Percentiles rank a stretch among this genome's conserved stretches.
These are phyloP conservation scores for Pimephales promelas DNA, from an alignment of 2,113 vertebrate genomes.

Conservation along the genomic window DNA sequence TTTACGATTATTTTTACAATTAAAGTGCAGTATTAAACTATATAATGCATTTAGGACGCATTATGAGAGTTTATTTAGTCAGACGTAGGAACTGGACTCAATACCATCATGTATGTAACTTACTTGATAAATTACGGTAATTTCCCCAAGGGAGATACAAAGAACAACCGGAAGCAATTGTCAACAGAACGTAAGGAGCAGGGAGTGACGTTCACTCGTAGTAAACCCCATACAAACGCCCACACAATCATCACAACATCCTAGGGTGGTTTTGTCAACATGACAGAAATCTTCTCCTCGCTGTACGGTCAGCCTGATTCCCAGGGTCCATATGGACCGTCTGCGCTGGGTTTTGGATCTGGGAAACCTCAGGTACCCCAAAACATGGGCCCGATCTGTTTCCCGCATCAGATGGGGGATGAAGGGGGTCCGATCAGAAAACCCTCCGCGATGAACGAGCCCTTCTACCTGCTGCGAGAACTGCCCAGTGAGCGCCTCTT, in stretches of 20 bases:
- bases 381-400: conserved; percentile 73
- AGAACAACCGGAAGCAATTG: conserved; percentile 30
- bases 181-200: neutral
- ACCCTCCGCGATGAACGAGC: conserved; percentile 81
- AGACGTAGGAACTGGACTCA: neutral
- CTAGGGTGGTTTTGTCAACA: conserved; percentile 37
- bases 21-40: too few species aligned
- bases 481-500: conserved; percentile 77
- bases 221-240: neutral
- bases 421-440: conserved; percentile 82
- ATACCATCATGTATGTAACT: neutral
- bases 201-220: neutral
- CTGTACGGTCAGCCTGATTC: conserved; percentile 85
- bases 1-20: neutral
- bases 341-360: conserved; percentile 81
- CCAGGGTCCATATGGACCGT: conserved; percentile 77
- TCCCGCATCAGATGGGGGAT: conserved; percentile 75
- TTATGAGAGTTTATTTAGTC: neutral
- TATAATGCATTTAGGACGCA: neutral
- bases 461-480: conserved; percentile 89
- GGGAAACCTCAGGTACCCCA: conserved; percentile 82
- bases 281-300: conserved; percentile 91
- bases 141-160: neutral
- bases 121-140: conserved; percentile 13
- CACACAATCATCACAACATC: neutral